Evolutionary conservation across 2,797 vertebrate species (phyloP).

Genomic region (Poecilia wingei): DNA sequence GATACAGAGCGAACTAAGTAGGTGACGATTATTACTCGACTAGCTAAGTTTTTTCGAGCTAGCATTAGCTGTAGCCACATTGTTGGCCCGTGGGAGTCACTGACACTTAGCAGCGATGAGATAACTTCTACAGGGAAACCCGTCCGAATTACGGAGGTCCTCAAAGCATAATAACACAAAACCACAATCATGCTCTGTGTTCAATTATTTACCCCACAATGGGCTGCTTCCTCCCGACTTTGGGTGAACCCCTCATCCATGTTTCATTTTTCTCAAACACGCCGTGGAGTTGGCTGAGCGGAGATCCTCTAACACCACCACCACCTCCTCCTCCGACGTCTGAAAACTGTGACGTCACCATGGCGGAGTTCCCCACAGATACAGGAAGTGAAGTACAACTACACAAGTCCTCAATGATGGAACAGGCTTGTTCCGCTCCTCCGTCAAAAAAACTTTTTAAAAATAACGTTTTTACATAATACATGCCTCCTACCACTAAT

Average conservation of each 20-base stretch:
- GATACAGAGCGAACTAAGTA: neutral
- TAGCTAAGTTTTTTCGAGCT: constrained; percentile 63
- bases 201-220: constrained; percentile 86
- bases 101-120: neutral
- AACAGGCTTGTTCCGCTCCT: neutral
- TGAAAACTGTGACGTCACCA: constrained; percentile 49
- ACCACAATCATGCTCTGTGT: accelerated
- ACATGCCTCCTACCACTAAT: neutral
- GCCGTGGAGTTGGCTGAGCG: constrained; percentile 45
- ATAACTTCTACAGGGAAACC: constrained; percentile 7
- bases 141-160: accelerated
- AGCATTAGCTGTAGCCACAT: constrained; percentile 71
- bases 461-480: neutral
- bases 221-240: constrained; percentile 94
- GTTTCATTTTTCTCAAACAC: constrained; percentile 79
- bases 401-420: neutral
- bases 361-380: constrained; percentile 46
- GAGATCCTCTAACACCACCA: constrained; percentile 45
- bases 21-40: constrained; percentile 21
- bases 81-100: constrained; percentile 57
- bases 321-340: constrained; percentile 51
- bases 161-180: accelerated
- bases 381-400: neutral
- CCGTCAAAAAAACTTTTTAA: neutral
- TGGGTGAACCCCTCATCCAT: constrained; percentile 96